Evolutionary conservation across 2,797 vertebrate genomes (phyloP), one percentile per base, ranked within the genome.

Genomic region (Enteromius thamalakanensis): DNA sequence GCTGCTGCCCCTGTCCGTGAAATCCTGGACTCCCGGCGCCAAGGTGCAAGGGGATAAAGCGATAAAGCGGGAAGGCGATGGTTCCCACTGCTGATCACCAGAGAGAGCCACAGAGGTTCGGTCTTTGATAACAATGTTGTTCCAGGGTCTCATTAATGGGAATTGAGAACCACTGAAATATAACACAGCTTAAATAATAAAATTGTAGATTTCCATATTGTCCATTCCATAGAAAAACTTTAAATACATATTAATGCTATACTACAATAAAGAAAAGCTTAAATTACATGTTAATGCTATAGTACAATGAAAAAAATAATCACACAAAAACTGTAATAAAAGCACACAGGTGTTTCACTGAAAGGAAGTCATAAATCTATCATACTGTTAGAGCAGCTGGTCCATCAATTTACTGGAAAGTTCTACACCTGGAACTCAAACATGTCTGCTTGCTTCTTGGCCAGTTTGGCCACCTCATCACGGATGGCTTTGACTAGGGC

Each of bases 401-500:
- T 75, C 79, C 83, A 85, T 70, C 69, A 60, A 81, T 87, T 80
- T 90, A 80, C 67, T 53, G 65, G 55, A 76, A 85, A 68, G 76
- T 29, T 4, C 79, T 92, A 95, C 84, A 97, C 95, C 91, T 98
- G 97, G 91, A 98, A 99, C 89, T 99, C 98, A 91, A 98, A 98
- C 95, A 98, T 96, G 87, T 98, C 97, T 1, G 96, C 97, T 89
- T 99, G 97, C 90, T 98, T 99, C 94, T 97, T 98, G 10, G 98
- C 98, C 93, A 99, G 93, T 83, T 98, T 99, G 88, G 98, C 97
- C 89, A 99, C 98, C 87, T 99, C 98, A 86, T 98, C 97, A 3
- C 98, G 93, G 89, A 99, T 99, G 23, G 98, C 97, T 93, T 98
- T 97, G 89, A 99, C 97, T 0, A 99, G 94, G 58, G 97, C 97